These are phyloP conservation scores for Sesamia nonagrioides DNA, from an alignment of 1,140 invertebrate species.

Conservation along the genomic window DNA sequence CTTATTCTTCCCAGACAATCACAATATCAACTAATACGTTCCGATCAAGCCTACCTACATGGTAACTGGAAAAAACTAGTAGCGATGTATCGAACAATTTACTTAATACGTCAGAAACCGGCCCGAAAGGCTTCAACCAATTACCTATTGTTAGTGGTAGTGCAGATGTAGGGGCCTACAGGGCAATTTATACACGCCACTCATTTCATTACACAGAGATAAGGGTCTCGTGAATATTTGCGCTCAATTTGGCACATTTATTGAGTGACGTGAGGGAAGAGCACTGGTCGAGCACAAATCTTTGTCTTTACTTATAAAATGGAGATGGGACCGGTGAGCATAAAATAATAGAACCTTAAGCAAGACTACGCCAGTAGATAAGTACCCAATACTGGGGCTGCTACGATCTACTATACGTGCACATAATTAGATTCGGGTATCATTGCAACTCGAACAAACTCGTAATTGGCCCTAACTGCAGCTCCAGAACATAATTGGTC, in stretches of 20 bases:
- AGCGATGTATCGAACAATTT: slow-evolving; percentile 41
- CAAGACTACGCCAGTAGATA: background rate
- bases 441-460: slow-evolving; percentile 10
- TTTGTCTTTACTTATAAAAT: slow-evolving; percentile 36
- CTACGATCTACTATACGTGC: background rate
- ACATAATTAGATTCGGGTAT: slow-evolving; percentile 31
- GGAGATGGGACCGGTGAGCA: background rate
- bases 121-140: slow-evolving; percentile 45
- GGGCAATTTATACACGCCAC: slow-evolving; percentile 68
- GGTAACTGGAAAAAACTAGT: background rate
- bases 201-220: slow-evolving; percentile 74
- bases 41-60: background rate
- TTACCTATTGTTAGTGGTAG: slow-evolving; percentile 58
- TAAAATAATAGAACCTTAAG: background rate
- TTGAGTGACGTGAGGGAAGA: slow-evolving; percentile 40
- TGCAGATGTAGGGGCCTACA: slow-evolving; percentile 51
- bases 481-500: slow-evolving; percentile 38
- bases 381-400: background rate
- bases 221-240: slow-evolving; percentile 72
- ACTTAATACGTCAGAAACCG: slow-evolving; percentile 38
- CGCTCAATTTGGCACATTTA: slow-evolving; percentile 66
- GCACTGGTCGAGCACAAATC: slow-evolving; percentile 27
- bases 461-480: slow-evolving; percentile 42
- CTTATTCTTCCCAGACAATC: background rate
- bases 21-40: background rate